Base-by-base conservation (phyloP, 1,140 invertebrate genomes). In the Drosophila varians region DNA sequence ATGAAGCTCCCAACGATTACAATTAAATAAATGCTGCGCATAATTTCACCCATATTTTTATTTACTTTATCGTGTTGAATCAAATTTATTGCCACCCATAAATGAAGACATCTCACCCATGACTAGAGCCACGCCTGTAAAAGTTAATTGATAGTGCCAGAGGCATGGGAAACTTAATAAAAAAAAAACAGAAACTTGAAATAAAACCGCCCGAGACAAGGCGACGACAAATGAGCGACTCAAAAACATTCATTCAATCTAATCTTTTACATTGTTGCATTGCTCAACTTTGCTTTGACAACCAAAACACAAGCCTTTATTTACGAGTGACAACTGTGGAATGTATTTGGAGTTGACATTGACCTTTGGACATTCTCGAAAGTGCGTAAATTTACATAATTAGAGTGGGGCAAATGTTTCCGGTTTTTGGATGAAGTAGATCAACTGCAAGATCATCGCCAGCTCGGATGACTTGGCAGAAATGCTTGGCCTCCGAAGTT, bases 81-180 rank as follows among this genome's bases (percentile, higher is more conserved):
- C 9, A 18, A 51, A 26, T 66, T 51, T 64, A 66, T 64, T 38
- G 9, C 16, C 57, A 52, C 26, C 62, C n/a, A 16, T 46, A n/a
- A 19, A 66, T 53, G 16, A 16, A 66, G 36, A 52, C 62, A 66
- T 45, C 19, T 66, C 60, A 52, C 62, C 51, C 60, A 53, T 53
- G 46, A 11, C 18, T 34, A 45, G 14, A 34, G 38, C 12, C 60
- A 66, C 26, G 60, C 62, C 62, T 26, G 43, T 16, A 34, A 7
- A 14, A 28, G 5, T 66, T 66, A 45, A 66, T 66, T 66, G 12
- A 43, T 14, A 53, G 21, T 4, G 12, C 21, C 62, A 66, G 46
- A 61, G 60, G 60, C 62, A 66, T 66, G 60, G 46, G 60, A 66
- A 43, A 18, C 25, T 14, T 14, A n/a, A 40, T 16, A 14, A 40